phyloP scores from a whole-genome alignment of 2,888 invertebrate species.

The Neoscelio sp. region DNA sequence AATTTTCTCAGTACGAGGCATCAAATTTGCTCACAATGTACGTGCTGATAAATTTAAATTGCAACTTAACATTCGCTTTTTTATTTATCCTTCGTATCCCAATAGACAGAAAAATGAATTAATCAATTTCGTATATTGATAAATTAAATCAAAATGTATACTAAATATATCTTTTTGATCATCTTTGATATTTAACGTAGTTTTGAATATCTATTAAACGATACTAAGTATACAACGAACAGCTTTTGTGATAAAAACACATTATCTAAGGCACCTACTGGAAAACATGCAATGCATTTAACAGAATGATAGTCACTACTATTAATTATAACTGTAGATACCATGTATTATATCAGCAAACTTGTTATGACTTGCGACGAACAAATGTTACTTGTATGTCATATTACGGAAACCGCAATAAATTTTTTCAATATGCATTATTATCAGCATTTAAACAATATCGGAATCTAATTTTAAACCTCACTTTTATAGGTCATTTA shows the following conservation, averaged over 20 bases:
- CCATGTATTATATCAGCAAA: conserved; percentile 33
- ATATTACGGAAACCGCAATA: conserved; percentile 5
- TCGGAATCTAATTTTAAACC: too few relatives aligned
- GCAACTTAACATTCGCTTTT: too few relatives aligned
- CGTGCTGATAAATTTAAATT: too few relatives aligned
- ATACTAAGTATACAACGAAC: too few relatives aligned
- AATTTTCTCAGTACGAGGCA: too few relatives aligned
- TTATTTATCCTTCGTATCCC: too few relatives aligned
- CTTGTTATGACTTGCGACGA: conserved; percentile 34
- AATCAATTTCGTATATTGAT: too few relatives aligned
- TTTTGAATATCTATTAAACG: conserved; percentile 3
- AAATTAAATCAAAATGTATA: too few relatives aligned
- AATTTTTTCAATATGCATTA: neutral
- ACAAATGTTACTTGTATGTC: conserved; percentile 10
- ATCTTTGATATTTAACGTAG: neutral
- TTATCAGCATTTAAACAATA: neutral
- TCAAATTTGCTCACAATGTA: too few relatives aligned
- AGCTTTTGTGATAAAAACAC: neutral
- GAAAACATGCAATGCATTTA: conserved; percentile 15
- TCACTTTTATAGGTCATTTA: too few relatives aligned
- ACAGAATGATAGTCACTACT: conserved; percentile 20
- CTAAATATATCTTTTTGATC: neutral
- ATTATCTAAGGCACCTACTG: conserved; percentile 14
- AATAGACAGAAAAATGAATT: too few relatives aligned
- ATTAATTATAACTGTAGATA: conserved; percentile 45